Conservation (phyloP, 2,113 vertebrate genomes). For the Tympanuchus pallidicinctus region DNA sequence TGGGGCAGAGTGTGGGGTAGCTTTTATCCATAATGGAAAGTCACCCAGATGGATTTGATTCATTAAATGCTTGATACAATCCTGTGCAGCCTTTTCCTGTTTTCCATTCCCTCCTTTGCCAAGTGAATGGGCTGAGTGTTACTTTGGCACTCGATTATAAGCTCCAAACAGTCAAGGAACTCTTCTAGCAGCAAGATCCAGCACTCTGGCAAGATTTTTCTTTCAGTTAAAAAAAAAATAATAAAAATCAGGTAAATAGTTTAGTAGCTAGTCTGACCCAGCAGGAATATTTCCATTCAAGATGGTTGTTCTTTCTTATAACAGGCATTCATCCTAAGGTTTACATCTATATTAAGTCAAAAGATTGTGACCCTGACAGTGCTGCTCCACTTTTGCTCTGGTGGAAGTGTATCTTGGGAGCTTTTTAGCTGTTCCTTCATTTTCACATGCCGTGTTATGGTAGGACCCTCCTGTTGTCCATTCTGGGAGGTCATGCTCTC, state of each 20-base stretch:
- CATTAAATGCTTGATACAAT: not conserved
- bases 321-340: not conserved
- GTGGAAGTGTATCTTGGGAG: not conserved
- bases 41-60: not conserved
- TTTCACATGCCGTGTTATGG: not conserved
- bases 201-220: not conserved
- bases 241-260: not conserved
- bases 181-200: not conserved
- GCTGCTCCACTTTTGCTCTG: not conserved
- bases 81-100: not conserved
- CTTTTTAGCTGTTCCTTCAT: not conserved
- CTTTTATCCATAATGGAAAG: not conserved
- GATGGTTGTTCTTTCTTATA: not conserved
- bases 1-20: not conserved
- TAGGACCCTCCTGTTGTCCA: not conserved
- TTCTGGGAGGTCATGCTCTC: not conserved
- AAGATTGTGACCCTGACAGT: not conserved
- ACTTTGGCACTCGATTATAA: not conserved
- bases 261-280: not conserved
- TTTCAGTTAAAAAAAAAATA: not conserved
- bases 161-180: not conserved
- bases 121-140: not conserved
- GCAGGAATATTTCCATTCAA: not conserved
- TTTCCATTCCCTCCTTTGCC: not conserved
- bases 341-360: not conserved